Evolutionary conservation across 1,140 invertebrate genomes (phyloP), one percentile per base, ranked within the genome.

Genomic region (Drosophila truncata): DNA sequence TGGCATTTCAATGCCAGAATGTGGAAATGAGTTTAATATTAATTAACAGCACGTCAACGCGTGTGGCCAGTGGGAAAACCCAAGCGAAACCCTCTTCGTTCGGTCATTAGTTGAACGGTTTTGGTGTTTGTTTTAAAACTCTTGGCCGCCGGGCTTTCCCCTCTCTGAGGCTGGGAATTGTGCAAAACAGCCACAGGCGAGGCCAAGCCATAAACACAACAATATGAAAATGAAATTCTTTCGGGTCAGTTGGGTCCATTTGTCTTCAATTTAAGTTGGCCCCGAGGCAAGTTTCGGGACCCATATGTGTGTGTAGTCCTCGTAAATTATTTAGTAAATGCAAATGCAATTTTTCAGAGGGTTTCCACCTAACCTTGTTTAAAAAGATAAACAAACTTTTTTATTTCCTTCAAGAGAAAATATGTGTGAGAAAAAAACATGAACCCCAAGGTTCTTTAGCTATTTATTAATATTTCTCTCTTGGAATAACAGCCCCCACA

Each of bases 1-100:
- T 80, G 84, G 77, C 80, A 80, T 90, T 84, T 82, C 83, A 82
- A 82, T 85, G 82, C 61, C 70, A 52, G 44, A 50, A 60, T 79
- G 79, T 78, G 69, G 70, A 90, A 88, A 90, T 81, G 78, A 80
- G 78, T 88, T 90, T 76, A 91, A 85, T 75, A 90, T 85, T 88
- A 88, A 88, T 88, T 88, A 88, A 76, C 74, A 79, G 80, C 49
- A 61, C 75, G 83, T 71, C 71, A 79, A 74, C 74, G 75, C 58
- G 31, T 50, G 52, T 47, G 47, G 58, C 72, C 49, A 60, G 27
- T 41, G 29, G 37, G 18, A 49, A 70, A 52, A 44, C 27, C 39
- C 47, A n/a, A n/a, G n/a, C 11, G 8, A 7, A 70, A 23, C 20
- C 52, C 25, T 27, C 31, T 13, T 18, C 13, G 14, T 46, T 44